phyloP scores from a whole-genome alignment of 2,888 invertebrate species.

The Brachyptera putata region DNA sequence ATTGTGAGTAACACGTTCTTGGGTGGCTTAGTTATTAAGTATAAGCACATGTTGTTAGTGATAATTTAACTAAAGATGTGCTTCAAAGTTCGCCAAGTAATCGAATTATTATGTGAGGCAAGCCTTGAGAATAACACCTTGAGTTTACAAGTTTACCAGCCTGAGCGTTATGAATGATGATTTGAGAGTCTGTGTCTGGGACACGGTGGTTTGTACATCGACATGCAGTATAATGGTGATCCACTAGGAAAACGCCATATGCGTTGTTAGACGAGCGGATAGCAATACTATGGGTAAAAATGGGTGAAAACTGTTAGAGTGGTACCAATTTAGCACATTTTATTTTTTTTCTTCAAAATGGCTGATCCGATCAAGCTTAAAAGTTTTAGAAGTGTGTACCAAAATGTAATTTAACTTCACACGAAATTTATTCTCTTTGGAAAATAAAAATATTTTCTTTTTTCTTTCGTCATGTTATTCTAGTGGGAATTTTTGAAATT shows the following conservation, averaged over 20 bases:
- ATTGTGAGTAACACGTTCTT: conserved; percentile 11
- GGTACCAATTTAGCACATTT: too few relatives aligned
- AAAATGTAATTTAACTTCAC: too few relatives aligned
- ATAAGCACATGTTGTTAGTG: conserved; percentile 15
- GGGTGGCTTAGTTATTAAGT: conserved; percentile 9
- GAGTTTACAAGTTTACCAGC: neutral
- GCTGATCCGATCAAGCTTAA: too few relatives aligned
- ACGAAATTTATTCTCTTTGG: too few relatives aligned
- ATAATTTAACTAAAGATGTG: conserved; percentile 17
- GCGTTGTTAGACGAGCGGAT: too few relatives aligned
- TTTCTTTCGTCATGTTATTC: too few relatives aligned
- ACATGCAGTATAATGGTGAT: conserved; percentile 1
- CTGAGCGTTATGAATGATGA: neutral
- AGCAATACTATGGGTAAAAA: too few relatives aligned
- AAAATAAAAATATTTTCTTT: too few relatives aligned
- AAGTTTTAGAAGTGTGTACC: too few relatives aligned
- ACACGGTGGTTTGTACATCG: conserved; percentile 4
- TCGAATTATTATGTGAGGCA: conserved; percentile 11
- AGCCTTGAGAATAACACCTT: neutral
- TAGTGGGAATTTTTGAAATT: too few relatives aligned
- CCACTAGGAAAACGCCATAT: neutral
- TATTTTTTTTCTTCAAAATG: too few relatives aligned
- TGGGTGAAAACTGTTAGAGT: too few relatives aligned
- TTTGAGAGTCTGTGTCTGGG: neutral
- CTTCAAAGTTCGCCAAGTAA: conserved; percentile 12